phyloP scores from a whole-genome alignment of 64 coral and sea anemone species.

The Actinia equina region DNA sequence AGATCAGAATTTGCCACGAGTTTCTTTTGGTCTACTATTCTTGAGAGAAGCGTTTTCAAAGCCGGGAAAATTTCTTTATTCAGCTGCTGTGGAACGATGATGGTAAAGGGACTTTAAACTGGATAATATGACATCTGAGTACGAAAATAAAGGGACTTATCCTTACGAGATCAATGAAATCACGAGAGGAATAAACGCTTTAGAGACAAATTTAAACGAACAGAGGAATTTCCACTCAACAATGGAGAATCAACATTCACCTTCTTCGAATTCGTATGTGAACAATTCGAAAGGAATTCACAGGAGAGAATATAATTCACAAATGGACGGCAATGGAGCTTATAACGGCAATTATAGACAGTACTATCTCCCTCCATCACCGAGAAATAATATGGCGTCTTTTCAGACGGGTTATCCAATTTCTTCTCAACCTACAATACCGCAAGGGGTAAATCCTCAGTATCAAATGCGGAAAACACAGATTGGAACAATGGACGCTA shows the following conservation, averaged over 20 bases:
- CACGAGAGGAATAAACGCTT: not conserved
- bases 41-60: not conserved
- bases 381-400: constrained; percentile 15
- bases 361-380: constrained; percentile 1
- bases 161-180: constrained; percentile 6
- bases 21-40: not conserved
- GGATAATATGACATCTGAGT: not conserved
- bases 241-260: not conserved
- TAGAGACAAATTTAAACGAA: constrained; percentile 15
- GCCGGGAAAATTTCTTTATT: not conserved
- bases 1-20: not conserved
- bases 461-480: not conserved
- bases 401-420: not conserved
- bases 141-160: not conserved
- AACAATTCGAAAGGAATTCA: not conserved
- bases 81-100: not conserved
- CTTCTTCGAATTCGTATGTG: not conserved
- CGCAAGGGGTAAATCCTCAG: not conserved
- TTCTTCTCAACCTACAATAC: not conserved
- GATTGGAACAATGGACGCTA: not conserved
- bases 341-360: not conserved
- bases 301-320: not conserved
- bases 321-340: not conserved
- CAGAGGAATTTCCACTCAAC: not conserved
- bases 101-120: not conserved